These are phyloP conservation scores for Aldrovandia affinis DNA, from an alignment of 2,797 vertebrate species.

Conservation along the genomic window DNA sequence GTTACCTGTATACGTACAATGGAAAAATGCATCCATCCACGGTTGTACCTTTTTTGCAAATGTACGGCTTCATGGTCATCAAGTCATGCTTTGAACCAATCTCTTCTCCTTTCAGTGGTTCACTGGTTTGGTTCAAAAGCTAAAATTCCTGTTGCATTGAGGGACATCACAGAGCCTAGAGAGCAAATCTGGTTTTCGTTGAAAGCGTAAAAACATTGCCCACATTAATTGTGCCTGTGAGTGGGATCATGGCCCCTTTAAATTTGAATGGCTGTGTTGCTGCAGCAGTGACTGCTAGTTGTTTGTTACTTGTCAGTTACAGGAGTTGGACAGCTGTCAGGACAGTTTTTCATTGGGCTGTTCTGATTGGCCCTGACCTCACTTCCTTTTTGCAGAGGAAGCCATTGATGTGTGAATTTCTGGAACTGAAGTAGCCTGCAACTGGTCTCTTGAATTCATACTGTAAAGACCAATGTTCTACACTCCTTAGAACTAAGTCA, in stretches of 20 bases:
- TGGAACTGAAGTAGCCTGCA: constrained; percentile 3
- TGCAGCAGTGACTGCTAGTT: neutral
- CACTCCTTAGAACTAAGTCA: neutral
- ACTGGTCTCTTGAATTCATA: too few relatives aligned
- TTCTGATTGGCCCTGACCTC: neutral
- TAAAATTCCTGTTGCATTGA: neutral
- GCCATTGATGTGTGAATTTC: neutral
- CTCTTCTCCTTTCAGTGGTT: neutral
- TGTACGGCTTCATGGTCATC: too few relatives aligned
- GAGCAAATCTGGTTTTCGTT: neutral
- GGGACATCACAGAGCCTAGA: neutral
- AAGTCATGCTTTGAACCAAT: neutral
- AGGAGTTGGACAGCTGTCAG: neutral
- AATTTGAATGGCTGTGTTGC: neutral
- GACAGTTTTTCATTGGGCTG: neutral
- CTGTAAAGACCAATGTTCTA: too few relatives aligned
- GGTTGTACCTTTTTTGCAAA: neutral
- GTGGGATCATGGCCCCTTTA: neutral
- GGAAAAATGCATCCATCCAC: too few relatives aligned
- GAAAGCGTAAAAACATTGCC: neutral
- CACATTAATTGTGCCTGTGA: neutral
- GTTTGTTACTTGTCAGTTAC: neutral
- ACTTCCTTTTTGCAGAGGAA: neutral
- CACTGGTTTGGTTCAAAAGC: neutral
- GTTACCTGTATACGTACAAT: too few relatives aligned